phyloP scores from a whole-genome alignment of 92 coral and sea anemone species.

The Desmophyllum pertusum region DNA sequence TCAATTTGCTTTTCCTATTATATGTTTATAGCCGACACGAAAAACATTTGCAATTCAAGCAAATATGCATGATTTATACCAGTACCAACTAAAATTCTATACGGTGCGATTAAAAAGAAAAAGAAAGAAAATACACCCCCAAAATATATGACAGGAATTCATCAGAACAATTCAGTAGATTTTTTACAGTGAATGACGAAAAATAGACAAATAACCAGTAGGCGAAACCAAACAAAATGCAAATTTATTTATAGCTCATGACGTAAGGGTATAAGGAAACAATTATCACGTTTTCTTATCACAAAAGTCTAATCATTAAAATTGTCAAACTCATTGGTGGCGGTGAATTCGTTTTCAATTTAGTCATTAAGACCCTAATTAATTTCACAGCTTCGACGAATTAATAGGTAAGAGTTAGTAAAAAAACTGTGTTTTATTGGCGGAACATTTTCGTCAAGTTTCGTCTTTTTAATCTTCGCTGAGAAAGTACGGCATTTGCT shows the following conservation, averaged over 20 bases:
- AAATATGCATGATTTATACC: not conserved
- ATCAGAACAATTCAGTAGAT: not conserved
- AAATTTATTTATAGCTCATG: not conserved
- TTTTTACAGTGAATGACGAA: not conserved
- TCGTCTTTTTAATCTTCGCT: too few species aligned
- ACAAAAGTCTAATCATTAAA: not conserved
- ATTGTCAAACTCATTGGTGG: not conserved
- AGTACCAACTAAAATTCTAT: not conserved
- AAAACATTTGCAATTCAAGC: not conserved
- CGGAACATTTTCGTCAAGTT: too few species aligned
- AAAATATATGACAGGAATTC: too few species aligned
- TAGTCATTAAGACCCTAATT: not conserved
- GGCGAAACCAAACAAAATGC: not conserved
- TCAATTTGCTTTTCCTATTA: slow-evolving; percentile 30
- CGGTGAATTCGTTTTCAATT: not conserved
- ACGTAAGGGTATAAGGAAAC: not conserved
- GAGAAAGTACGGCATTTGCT: too few species aligned
- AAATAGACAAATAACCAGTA: not conserved
- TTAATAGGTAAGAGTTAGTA: too few species aligned
- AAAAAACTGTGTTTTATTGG: too few species aligned
- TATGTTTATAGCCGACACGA: not conserved
- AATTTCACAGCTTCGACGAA: too few species aligned
- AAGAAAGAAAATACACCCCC: not conserved
- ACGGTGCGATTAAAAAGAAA: not conserved
- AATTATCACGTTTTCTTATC: not conserved